Evolutionary conservation across 2,797 vertebrate species (phyloP).

Genomic region (Falco concolor): DNA sequence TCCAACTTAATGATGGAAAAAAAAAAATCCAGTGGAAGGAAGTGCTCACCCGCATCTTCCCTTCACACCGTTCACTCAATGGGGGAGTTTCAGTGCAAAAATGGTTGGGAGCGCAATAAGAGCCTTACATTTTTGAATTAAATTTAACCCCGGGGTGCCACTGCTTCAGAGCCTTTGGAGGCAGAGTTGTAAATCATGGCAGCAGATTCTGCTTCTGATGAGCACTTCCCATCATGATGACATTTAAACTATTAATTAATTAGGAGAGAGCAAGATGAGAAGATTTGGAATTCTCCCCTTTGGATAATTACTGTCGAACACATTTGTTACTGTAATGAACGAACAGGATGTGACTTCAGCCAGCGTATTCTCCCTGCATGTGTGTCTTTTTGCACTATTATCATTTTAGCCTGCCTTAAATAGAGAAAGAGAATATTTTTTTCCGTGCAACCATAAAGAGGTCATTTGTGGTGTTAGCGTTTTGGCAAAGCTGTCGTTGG

Average conservation of each 20-base stretch:
- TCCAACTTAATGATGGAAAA: slow-evolving; percentile 31
- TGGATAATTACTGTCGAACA: slow-evolving; percentile 66
- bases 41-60: slow-evolving; percentile 51
- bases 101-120: slow-evolving; percentile 70
- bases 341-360: slow-evolving; percentile 62
- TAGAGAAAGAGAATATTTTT: neutral
- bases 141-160: slow-evolving; percentile 79
- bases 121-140: slow-evolving; percentile 75
- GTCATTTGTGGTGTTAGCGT: neutral
- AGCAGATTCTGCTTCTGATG: slow-evolving; percentile 77
- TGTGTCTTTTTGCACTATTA: neutral
- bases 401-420: neutral
- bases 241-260: slow-evolving; percentile 88
- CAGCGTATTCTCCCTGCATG: neutral
- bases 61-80: slow-evolving; percentile 64
- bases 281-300: slow-evolving; percentile 71
- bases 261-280: slow-evolving; percentile 78
- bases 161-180: slow-evolving; percentile 65
- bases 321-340: slow-evolving; percentile 70
- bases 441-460: neutral
- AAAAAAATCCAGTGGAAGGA: neutral
- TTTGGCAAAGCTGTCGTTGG: neutral
- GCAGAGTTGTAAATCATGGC: slow-evolving; percentile 77
- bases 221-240: slow-evolving; percentile 80
- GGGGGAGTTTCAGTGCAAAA: slow-evolving; percentile 60